These are phyloP conservation scores for Luidia sarsii DNA, from an alignment of 53 echinoderm and acorn worm species.

Conservation along the genomic window DNA sequence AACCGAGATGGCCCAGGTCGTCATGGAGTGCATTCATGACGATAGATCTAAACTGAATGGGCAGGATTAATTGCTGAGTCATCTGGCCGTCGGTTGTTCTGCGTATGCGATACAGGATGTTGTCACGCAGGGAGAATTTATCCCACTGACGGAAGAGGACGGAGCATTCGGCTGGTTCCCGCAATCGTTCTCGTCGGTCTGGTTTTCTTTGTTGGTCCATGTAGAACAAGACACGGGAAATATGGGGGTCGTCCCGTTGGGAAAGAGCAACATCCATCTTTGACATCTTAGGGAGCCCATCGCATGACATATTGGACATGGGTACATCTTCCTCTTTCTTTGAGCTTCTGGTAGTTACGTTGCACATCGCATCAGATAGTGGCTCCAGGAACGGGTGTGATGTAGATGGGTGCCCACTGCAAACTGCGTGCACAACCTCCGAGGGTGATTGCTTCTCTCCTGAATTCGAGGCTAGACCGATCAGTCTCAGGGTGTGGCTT, in stretches of 20 bases:
- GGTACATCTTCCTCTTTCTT: not conserved
- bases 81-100: too few species aligned
- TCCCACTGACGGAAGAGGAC: slow-evolving; percentile 32
- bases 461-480: not conserved
- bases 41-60: not conserved
- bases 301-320: not conserved
- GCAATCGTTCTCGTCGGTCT: not conserved
- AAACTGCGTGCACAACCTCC: not conserved
- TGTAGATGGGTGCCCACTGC: not conserved
- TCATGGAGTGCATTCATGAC: slow-evolving; percentile 53
- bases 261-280: not conserved
- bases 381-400: not conserved
- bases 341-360: not conserved
- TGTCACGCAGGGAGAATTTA: not conserved
- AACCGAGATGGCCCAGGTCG: slow-evolving; percentile 61
- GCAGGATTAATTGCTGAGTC: slow-evolving; percentile 30
- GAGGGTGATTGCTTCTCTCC: not conserved
- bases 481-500: not conserved
- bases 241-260: slow-evolving; percentile 6
- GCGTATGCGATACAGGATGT: not conserved
- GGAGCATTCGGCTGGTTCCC: not conserved
- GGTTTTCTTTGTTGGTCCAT: not conserved
- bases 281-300: slow-evolving; percentile 1
- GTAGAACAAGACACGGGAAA: slow-evolving; percentile 8
- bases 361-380: not conserved